Conservation (phyloP, 2,113 vertebrate species). For the Upupa epops region DNA sequence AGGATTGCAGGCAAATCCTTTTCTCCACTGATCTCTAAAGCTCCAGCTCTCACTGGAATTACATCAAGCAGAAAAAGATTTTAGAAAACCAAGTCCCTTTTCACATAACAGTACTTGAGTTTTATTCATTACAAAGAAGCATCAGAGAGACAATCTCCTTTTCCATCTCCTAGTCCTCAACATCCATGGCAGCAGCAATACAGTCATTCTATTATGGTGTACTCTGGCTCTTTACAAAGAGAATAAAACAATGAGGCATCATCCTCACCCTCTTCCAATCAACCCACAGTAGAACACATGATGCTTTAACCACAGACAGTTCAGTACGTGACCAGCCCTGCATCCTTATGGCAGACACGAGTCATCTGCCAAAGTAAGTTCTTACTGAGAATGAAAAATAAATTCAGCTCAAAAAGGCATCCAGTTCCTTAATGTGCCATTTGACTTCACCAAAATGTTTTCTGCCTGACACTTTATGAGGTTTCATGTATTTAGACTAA, state of each 20-base stretch:
- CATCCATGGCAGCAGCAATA: neutral
- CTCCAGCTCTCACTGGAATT: neutral
- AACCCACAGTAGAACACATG: neutral
- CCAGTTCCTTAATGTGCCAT: neutral
- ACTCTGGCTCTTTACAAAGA: neutral
- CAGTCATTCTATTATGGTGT: neutral
- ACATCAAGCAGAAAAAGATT: neutral
- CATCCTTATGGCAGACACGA: neutral
- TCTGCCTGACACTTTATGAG: neutral
- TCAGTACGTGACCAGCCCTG: neutral
- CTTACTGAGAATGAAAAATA: neutral
- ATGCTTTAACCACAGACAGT: neutral
- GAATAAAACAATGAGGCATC: neutral
- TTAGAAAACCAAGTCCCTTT: neutral
- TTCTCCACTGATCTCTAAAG: too few relatives aligned
- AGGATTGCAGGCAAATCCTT: too few relatives aligned
- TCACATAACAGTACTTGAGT: neutral
- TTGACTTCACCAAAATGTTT: neutral
- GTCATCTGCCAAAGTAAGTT: neutral
- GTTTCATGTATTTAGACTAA: neutral
- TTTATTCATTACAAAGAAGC: neutral
- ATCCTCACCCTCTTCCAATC: neutral
- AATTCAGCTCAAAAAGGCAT: neutral
- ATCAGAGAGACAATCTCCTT: neutral
- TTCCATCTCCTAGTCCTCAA: neutral